These are phyloP conservation scores for Molossus molossus DNA, from an alignment of 2,797 vertebrate species.

Conservation along the genomic window DNA sequence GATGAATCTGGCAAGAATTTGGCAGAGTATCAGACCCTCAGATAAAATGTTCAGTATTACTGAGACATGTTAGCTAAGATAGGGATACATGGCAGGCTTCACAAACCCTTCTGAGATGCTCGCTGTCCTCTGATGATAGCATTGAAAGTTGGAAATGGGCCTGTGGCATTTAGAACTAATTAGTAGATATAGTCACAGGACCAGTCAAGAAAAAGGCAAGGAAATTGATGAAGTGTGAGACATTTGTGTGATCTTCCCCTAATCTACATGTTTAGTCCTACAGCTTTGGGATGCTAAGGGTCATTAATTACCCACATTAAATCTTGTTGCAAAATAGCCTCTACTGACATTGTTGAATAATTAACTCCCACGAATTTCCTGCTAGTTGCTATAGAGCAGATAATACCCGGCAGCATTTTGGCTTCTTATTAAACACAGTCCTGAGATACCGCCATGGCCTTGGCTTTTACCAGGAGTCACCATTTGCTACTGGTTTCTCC, in stretches of 20 bases:
- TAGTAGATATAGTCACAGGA: slow-evolving; percentile 13
- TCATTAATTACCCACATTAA: slow-evolving; percentile 80
- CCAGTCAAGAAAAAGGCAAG: slow-evolving; percentile 40
- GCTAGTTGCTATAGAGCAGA: slow-evolving; percentile 47
- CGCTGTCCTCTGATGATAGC: not conserved
- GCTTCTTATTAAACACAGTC: slow-evolving; percentile 15
- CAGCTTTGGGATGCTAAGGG: slow-evolving; percentile 52
- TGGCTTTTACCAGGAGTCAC: not conserved
- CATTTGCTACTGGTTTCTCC: not conserved
- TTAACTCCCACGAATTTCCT: slow-evolving; percentile 67
- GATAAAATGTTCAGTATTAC: not conserved
- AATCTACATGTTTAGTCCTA: slow-evolving; percentile 59
- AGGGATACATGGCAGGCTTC: fast-evolving
- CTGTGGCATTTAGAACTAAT: slow-evolving; percentile 64
- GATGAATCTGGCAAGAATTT: not conserved
- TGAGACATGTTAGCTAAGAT: not conserved
- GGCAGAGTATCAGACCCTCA: not conserved
- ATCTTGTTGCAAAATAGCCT: slow-evolving; percentile 63
- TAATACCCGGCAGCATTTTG: not conserved
- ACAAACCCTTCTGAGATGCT: not conserved
- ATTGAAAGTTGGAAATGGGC: not conserved
- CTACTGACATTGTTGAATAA: slow-evolving; percentile 73
- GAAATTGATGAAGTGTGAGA: slow-evolving; percentile 64
- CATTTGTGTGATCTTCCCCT: slow-evolving; percentile 26
- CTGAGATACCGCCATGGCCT: not conserved